Percentiles rank a stretch among this genome's conserved stretches.
phyloP scores from a whole-genome alignment of 2,888 invertebrate species.

The Reticulitermes lucifugus region DNA sequence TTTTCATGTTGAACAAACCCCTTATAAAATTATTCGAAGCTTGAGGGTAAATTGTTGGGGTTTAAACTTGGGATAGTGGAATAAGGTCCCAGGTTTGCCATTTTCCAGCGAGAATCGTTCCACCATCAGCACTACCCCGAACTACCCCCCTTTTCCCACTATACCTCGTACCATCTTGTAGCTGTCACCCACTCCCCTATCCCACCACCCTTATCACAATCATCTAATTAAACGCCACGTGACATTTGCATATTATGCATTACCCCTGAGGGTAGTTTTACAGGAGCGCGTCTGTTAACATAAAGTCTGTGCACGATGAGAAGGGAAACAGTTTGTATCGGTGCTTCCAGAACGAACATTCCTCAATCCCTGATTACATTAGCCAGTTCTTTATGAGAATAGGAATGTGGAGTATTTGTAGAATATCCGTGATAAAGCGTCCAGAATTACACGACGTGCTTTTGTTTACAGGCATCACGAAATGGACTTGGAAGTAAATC shows the following conservation, averaged over 20 bases:
- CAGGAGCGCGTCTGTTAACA: conserved; percentile 10
- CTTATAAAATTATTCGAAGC: conserved; percentile 35
- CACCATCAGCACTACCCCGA: conserved; percentile 25
- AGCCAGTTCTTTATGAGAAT: not conserved
- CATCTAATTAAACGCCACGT: conserved; percentile 52
- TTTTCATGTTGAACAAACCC: conserved; percentile 13
- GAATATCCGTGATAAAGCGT: not conserved
- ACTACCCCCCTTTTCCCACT: conserved; percentile 7
- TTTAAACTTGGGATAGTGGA: conserved; percentile 7
- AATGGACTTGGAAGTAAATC: too few relatives aligned
- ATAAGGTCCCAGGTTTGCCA: conserved; percentile 14
- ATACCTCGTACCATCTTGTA: conserved; percentile 45
- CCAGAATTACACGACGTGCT: too few relatives aligned
- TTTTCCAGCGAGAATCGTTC: conserved; percentile 25
- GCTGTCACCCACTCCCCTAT: conserved; percentile 47
- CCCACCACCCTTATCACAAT: conserved; percentile 49
- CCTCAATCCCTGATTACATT: not conserved
- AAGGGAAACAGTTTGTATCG: conserved; percentile 5
- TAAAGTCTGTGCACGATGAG: not conserved
- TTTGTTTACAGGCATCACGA: too few relatives aligned
- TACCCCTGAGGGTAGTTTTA: conserved; percentile 51
- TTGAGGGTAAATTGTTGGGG: conserved; percentile 28
- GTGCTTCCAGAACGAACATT: not conserved
- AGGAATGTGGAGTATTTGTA: not conserved
- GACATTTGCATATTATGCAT: conserved; percentile 53